phyloP scores from a whole-genome alignment of 2,797 vertebrate species.

The Pseudochirops corinnae region DNA sequence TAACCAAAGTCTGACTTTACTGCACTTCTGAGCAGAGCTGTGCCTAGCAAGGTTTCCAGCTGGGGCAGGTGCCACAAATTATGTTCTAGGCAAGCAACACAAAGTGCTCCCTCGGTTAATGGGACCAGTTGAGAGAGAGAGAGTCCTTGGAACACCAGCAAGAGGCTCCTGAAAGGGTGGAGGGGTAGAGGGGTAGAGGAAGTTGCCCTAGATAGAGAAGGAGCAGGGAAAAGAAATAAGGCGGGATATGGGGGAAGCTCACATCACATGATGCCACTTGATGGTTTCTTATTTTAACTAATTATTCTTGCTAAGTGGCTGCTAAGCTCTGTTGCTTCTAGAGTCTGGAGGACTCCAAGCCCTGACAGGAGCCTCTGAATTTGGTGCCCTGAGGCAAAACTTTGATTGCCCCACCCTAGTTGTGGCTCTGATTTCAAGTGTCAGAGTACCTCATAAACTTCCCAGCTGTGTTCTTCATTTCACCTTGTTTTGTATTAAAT shows the following conservation, averaged over 20 bases:
- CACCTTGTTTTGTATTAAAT: background rate
- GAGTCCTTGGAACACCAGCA: background rate
- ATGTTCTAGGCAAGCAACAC: background rate
- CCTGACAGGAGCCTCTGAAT: background rate
- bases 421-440: background rate
- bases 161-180: background rate
- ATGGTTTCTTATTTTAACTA: constrained; percentile 1
- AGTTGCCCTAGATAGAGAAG: background rate
- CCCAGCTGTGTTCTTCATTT: background rate
- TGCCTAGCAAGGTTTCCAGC: background rate
- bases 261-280: background rate
- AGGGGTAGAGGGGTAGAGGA: background rate
- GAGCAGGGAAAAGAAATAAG: background rate
- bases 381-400: background rate
- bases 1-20: background rate
- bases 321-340: background rate
- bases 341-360: background rate
- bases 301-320: background rate
- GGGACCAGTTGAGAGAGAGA: background rate
- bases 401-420: background rate
- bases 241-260: background rate
- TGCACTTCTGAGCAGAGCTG: background rate
- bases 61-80: background rate
- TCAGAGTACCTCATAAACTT: background rate
- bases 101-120: background rate